A percentile compares a stretch with the other conserved stretches of the same genome.
Evolutionary conservation across 2,797 vertebrate species (phyloP).

Genomic region (Cephalopachus bancanus): DNA sequence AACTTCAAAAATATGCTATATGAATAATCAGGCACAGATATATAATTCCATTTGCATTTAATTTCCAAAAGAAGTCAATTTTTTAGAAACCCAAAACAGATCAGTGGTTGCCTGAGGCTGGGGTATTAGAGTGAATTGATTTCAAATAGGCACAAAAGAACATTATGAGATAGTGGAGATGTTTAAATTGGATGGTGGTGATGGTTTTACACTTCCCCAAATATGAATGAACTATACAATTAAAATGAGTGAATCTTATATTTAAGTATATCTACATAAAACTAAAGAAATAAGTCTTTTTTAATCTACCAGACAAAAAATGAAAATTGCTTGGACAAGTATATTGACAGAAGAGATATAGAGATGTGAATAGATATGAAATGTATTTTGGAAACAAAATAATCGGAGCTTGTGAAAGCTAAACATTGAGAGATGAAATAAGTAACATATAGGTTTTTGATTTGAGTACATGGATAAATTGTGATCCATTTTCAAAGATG

Average conservation of each 20-base stretch:
- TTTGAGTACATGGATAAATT: not conserved
- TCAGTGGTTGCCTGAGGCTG: not conserved
- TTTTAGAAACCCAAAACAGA: not conserved
- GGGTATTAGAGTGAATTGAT: not conserved
- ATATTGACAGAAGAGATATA: not conserved
- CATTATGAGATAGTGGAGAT: not conserved
- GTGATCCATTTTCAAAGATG: not conserved
- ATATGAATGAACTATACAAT: not conserved
- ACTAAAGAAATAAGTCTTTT: not conserved
- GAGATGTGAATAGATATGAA: not conserved
- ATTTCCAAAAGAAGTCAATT: not conserved
- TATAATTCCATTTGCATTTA: not conserved
- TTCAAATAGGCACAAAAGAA: not conserved
- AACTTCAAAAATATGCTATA: not conserved
- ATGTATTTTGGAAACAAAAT: conserved; percentile 1
- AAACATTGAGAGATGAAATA: not conserved
- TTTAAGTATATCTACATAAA: conserved; percentile 47
- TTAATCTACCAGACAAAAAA: not conserved
- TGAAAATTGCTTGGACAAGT: not conserved
- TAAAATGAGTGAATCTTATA: not conserved
- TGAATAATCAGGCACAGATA: not conserved
- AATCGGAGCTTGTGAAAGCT: not conserved
- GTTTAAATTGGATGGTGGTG: not conserved
- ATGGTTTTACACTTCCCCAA: not conserved
- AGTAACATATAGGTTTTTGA: not conserved